Conservation (phyloP, 2,888 invertebrate genomes). For the Meteorus colon region DNA sequence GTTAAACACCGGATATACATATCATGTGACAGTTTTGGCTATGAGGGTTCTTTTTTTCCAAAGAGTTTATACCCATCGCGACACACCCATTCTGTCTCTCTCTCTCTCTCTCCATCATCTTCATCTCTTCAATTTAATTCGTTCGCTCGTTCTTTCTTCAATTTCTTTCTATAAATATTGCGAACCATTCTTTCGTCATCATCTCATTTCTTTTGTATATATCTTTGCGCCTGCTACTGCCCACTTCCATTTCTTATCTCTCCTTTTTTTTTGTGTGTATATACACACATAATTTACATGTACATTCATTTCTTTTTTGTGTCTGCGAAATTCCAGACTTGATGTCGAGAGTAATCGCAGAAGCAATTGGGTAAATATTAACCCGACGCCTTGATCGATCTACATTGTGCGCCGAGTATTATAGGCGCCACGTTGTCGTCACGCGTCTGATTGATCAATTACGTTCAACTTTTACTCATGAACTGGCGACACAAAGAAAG, state of each 20-base stretch:
- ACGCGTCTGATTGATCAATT: conserved; percentile 42
- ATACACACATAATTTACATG: background rate
- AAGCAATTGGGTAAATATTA: conserved; percentile 54
- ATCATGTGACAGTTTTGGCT: conserved; percentile 44
- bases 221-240: background rate
- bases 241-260: conserved; percentile 6
- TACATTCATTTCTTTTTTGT: background rate
- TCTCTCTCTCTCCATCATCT: conserved; percentile 21
- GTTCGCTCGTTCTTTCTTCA: background rate
- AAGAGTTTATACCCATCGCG: background rate
- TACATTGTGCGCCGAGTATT: conserved; percentile 29
- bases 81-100: background rate
- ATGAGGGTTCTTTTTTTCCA: conserved; percentile 29
- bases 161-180: background rate
- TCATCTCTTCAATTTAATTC: background rate
- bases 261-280: background rate
- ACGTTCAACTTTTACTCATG: conserved; percentile 25
- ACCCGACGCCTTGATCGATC: conserved; percentile 46
- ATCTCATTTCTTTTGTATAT: conserved; percentile 4
- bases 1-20: conserved; percentile 50
- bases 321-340: conserved; percentile 31
- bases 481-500: conserved; percentile 6
- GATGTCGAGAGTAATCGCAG: conserved; percentile 34
- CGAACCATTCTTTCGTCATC: background rate
- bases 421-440: conserved; percentile 27